phyloP scores from a whole-genome alignment of 2,113 vertebrate genomes.

The Acinonyx jubatus region DNA sequence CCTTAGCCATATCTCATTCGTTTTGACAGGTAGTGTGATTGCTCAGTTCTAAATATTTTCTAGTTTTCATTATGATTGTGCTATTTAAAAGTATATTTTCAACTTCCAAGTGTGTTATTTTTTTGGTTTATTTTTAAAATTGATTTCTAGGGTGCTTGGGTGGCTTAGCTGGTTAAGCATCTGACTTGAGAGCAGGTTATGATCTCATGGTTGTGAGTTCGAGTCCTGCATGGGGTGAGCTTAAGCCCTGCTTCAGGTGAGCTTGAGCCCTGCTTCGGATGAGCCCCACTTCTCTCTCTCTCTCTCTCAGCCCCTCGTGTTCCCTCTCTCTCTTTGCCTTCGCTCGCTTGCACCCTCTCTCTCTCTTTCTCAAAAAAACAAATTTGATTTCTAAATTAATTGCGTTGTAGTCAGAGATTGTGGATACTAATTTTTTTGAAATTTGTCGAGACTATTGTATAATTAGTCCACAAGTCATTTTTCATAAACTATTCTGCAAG shows the following conservation, averaged over 20 bases:
- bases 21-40: not conserved
- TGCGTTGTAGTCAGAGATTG: not conserved
- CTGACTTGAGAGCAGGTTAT: too few relatives aligned
- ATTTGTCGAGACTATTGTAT: not conserved
- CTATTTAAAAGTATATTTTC: not conserved
- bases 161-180: too few relatives aligned
- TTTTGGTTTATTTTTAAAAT: not conserved
- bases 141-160: not conserved
- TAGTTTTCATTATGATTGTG: not conserved
- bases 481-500: not conserved
- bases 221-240: too few relatives aligned
- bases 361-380: not conserved
- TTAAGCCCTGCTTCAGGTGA: too few relatives aligned
- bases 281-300: too few relatives aligned
- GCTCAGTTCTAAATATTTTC: not conserved
- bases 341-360: too few relatives aligned
- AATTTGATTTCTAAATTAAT: not conserved
- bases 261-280: too few relatives aligned
- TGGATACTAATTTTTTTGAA: not conserved
- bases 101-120: not conserved
- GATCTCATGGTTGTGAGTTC: too few relatives aligned
- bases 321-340: too few relatives aligned
- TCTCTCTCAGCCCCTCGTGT: too few relatives aligned
- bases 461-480: not conserved
- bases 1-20: not conserved